Evolutionary conservation across 2,113 vertebrate species (phyloP).

Genomic region (Peromyscus polionotus): DNA sequence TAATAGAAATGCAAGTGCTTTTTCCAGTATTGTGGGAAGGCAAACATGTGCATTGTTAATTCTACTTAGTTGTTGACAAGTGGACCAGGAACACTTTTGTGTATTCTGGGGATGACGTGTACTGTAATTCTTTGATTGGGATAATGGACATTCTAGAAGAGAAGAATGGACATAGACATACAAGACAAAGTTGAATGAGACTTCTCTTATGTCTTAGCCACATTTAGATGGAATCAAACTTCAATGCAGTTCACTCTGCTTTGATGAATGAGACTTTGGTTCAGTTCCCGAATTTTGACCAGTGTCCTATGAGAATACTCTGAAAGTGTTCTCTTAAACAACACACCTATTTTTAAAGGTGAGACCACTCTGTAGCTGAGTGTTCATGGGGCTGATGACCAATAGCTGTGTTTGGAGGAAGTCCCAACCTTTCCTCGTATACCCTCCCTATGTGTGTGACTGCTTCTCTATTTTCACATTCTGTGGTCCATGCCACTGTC

Average conservation of each 20-base stretch:
- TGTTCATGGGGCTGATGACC: not conserved
- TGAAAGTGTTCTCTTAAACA: constrained; percentile 92
- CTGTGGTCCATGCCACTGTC: not conserved
- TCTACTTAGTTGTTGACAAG: constrained; percentile 87
- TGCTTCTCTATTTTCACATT: not conserved
- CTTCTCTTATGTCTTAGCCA: constrained; percentile 88
- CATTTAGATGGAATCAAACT: constrained; percentile 85
- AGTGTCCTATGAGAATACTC: constrained; percentile 88
- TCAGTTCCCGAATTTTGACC: not conserved
- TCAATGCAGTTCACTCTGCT: constrained; percentile 82
- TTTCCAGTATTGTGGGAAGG: constrained; percentile 85
- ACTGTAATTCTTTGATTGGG: constrained; percentile 86
- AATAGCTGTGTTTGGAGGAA: not conserved
- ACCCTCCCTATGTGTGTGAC: not conserved
- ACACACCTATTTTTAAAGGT: constrained; percentile 96
- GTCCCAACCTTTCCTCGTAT: not conserved
- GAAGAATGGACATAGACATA: constrained; percentile 86
- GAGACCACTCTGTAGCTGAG: not conserved
- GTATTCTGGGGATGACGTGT: constrained; percentile 78
- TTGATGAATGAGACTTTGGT: not conserved
- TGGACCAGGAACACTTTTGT: constrained; percentile 84
- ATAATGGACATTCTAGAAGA: constrained; percentile 82
- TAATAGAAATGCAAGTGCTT: constrained; percentile 86
- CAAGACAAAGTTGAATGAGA: constrained; percentile 91
- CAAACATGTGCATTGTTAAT: constrained; percentile 84